These are phyloP conservation scores for Ctenodactylus gundi DNA, from an alignment of 2,113 vertebrate species.

Conservation along the genomic window DNA sequence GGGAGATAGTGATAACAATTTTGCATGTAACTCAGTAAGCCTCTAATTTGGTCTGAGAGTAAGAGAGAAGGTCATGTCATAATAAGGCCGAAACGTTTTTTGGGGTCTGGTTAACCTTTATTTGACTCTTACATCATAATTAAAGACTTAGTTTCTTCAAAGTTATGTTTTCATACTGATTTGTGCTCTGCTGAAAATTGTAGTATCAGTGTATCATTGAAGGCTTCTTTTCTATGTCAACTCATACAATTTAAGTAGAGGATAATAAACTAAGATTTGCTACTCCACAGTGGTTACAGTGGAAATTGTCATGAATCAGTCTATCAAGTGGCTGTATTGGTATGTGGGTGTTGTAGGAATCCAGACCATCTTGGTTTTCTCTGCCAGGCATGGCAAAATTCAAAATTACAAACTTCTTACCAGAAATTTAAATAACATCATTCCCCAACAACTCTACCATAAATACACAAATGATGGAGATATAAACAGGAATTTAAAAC, in stretches of 20 bases:
- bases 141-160: background rate
- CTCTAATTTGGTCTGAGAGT: conserved; percentile 30
- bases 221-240: background rate
- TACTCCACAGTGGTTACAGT: background rate
- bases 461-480: background rate
- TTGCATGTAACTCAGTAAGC: conserved; percentile 53
- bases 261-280: background rate
- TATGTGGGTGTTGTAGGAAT: background rate
- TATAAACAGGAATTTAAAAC: background rate
- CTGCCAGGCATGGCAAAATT: background rate
- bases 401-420: background rate
- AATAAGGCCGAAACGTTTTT: background rate
- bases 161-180: conserved; percentile 34
- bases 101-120: background rate
- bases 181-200: conserved; percentile 9
- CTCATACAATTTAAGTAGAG: background rate
- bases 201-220: background rate
- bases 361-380: background rate
- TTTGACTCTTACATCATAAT: conserved; percentile 35
- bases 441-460: background rate
- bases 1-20: conserved; percentile 48
- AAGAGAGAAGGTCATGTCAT: background rate
- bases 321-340: background rate
- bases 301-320: background rate
- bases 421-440: background rate